A percentile compares a stretch with the other conserved stretches of the same genome.
Evolutionary conservation across 2,888 invertebrate species (phyloP).

Genomic region (Clepsis dumicolana): DNA sequence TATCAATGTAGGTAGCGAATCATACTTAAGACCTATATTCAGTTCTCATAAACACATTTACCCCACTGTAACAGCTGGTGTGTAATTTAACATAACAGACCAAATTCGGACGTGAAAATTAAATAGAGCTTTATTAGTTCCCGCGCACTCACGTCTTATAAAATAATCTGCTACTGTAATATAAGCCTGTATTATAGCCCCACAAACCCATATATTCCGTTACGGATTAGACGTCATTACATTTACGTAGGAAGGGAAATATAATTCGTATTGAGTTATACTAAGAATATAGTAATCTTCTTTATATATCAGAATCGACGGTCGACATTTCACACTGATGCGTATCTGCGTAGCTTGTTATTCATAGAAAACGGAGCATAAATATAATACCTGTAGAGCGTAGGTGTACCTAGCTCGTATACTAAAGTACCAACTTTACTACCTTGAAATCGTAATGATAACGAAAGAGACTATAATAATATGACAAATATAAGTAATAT

Average conservation of each 20-base stretch:
- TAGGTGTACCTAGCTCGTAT: background rate
- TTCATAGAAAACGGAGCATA: slow-evolving; percentile 15
- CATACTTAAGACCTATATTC: too few relatives aligned
- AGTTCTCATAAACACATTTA: background rate
- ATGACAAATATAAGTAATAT: background rate
- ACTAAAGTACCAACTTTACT: background rate
- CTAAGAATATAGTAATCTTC: slow-evolving; percentile 12
- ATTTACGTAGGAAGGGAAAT: slow-evolving; percentile 17
- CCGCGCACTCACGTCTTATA: background rate
- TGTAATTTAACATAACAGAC: background rate
- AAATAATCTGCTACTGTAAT: slow-evolving; percentile 10
- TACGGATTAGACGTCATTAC: slow-evolving; percentile 9
- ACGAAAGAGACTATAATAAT: background rate
- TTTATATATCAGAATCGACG: slow-evolving; percentile 7
- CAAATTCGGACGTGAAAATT: background rate
- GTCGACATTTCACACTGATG: slow-evolving; percentile 6
- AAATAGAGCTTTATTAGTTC: slow-evolving; percentile 4
- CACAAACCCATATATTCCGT: slow-evolving; percentile 12
- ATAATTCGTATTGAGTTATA: slow-evolving; percentile 12
- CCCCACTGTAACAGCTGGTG: background rate
- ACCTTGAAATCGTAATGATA: background rate
- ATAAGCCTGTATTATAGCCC: background rate
- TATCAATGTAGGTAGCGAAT: too few relatives aligned
- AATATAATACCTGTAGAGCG: slow-evolving; percentile 10
- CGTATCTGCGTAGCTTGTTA: slow-evolving; percentile 7